Percentiles rank a stretch among this genome's conserved stretches.
phyloP scores from a whole-genome alignment of 2,888 invertebrate genomes.

The Athrips mouffetella region DNA sequence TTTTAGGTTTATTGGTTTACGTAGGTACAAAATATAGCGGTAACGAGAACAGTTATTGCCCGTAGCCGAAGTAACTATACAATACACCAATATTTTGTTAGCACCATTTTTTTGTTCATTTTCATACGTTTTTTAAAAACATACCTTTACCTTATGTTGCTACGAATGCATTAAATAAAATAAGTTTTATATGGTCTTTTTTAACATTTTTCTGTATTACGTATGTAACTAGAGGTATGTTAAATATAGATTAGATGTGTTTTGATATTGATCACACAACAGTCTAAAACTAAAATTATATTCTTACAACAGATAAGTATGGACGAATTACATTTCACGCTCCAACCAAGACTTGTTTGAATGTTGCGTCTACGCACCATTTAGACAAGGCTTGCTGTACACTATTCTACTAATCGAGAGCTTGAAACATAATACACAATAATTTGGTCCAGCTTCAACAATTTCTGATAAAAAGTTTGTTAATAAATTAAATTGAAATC shows the following conservation, averaged over 20 bases:
- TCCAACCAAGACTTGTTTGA: too few relatives aligned
- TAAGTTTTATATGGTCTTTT: conserved; percentile 65
- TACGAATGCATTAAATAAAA: conserved; percentile 57
- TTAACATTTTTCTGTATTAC: conserved; percentile 43
- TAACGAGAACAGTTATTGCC: conserved; percentile 62
- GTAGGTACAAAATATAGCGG: conserved; percentile 69
- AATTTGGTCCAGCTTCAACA: conserved; percentile 72
- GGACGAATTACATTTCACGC: conserved; percentile 34
- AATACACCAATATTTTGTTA: conserved; percentile 72
- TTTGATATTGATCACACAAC: conserved; percentile 54
- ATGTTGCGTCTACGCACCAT: too few relatives aligned
- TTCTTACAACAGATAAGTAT: conserved; percentile 37
- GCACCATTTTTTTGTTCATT: conserved; percentile 69
- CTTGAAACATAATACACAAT: conserved; percentile 35
- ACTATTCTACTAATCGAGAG: conserved; percentile 3
- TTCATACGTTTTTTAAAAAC: conserved; percentile 56
- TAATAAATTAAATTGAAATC: conserved; percentile 49
- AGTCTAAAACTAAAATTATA: conserved; percentile 43
- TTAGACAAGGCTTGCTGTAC: too few relatives aligned
- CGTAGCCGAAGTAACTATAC: conserved; percentile 58
- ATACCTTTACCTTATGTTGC: conserved; percentile 66
- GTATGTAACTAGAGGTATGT: conserved; percentile 40
- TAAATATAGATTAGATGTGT: conserved; percentile 38
- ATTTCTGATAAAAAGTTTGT: conserved; percentile 37
- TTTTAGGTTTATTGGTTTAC: conserved; percentile 66